Evolutionary conservation across 2,888 invertebrate genomes (phyloP).

Genomic region (Lydus trimaculatus): DNA sequence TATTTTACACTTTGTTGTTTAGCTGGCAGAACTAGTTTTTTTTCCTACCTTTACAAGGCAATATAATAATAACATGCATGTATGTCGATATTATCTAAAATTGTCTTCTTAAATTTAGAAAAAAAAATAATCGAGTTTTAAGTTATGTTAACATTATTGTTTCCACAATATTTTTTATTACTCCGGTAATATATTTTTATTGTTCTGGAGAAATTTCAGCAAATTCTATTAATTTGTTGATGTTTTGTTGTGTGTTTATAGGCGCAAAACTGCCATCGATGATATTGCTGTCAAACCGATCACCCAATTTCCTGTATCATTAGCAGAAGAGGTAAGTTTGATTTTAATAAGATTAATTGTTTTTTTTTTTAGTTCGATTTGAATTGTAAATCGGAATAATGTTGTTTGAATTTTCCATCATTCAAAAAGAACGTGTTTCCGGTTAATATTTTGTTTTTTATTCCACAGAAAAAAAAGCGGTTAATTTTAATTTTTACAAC

Average conservation of each 20-base stretch:
- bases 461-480: too few species aligned
- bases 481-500: too few species aligned
- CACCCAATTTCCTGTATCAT: conserved; percentile 82
- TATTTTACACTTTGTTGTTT: conserved; percentile 37
- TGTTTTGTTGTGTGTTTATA: conserved; percentile 58
- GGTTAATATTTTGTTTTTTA: too few species aligned
- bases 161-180: conserved; percentile 50
- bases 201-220: neutral
- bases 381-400: too few species aligned
- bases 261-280: conserved; percentile 74
- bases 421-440: neutral
- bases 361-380: neutral
- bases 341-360: neutral
- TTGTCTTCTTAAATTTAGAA: neutral
- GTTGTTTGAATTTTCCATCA: too few species aligned
- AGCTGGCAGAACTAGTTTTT: conserved; percentile 45
- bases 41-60: neutral
- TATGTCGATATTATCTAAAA: neutral
- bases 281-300: conserved; percentile 91
- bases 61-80: conserved; percentile 26
- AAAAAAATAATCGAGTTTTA: conserved; percentile 13
- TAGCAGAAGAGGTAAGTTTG: conserved; percentile 80
- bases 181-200: conserved; percentile 41
- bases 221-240: neutral
- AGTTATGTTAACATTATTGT: conserved; percentile 47